A percentile compares a stretch with the other conserved stretches of the same genome.
These are phyloP conservation scores for Aricia agestis DNA, from an alignment of 1,140 invertebrate genomes.

Conservation along the genomic window DNA sequence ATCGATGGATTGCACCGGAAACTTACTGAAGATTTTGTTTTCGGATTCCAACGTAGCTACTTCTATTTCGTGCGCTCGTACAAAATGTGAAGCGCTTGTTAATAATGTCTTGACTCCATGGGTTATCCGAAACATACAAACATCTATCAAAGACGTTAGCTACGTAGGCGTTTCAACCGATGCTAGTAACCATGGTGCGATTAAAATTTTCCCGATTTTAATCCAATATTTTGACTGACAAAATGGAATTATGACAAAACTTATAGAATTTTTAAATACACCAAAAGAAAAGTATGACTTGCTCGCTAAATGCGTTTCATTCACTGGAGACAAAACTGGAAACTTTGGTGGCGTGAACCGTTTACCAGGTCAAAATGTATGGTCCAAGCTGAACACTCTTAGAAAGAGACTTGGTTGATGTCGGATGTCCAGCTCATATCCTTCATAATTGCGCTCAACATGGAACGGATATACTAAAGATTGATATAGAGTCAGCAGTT, in stretches of 20 bases:
- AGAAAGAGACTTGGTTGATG: too few species aligned
- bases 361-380: too few species aligned
- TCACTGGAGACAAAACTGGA: too few species aligned
- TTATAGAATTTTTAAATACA: too few species aligned
- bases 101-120: neutral
- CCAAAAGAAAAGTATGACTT: too few species aligned
- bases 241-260: neutral
- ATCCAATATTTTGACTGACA: neutral
- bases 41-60: constrained; percentile 1
- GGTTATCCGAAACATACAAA: neutral
- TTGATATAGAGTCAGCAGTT: too few species aligned
- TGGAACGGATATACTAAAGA: too few species aligned
- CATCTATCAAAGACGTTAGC: neutral
- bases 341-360: too few species aligned
- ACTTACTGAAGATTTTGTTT: neutral
- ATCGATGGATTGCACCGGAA: neutral
- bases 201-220: neutral
- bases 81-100: neutral
- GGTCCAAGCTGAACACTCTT: too few species aligned
- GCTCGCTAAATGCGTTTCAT: too few species aligned
- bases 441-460: too few species aligned
- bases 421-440: too few species aligned
- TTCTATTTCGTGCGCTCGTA: neutral
- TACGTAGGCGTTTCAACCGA: neutral
- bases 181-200: neutral